A percentile compares a stretch with the other conserved stretches of the same genome.
Evolutionary conservation across 2,797 vertebrate species (phyloP).

Genomic region (Acanthurus tractus): DNA sequence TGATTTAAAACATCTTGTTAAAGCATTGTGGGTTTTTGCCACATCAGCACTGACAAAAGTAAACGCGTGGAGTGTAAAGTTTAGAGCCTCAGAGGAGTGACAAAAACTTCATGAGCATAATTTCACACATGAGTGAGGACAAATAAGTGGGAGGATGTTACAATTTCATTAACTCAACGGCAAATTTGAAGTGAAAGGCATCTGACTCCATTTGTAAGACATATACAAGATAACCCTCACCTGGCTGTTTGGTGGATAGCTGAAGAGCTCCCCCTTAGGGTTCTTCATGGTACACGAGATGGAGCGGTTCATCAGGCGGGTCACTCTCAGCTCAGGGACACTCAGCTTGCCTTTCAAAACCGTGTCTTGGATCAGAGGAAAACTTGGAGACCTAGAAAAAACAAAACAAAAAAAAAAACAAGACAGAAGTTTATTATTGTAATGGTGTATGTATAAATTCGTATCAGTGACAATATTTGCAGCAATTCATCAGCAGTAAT

Average conservation of each 20-base stretch:
- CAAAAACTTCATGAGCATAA: slow-evolving; percentile 10
- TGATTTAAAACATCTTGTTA: not conserved
- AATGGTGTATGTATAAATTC: not conserved
- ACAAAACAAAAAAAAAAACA: slow-evolving; percentile 37
- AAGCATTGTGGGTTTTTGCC: not conserved
- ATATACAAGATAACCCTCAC: slow-evolving; percentile 72
- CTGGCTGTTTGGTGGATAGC: slow-evolving; percentile 95
- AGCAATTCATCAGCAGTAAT: not conserved
- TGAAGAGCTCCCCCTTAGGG: slow-evolving; percentile 95
- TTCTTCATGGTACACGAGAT: slow-evolving; percentile 98
- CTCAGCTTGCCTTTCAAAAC: slow-evolving; percentile 95
- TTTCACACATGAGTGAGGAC: not conserved
- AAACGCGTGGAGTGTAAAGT: slow-evolving; percentile 3
- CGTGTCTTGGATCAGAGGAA: slow-evolving; percentile 96
- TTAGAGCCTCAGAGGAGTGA: slow-evolving; percentile 4
- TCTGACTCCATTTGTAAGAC: not conserved
- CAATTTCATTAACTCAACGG: not conserved
- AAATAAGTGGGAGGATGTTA: not conserved
- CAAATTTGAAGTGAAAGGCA: slow-evolving; percentile 4
- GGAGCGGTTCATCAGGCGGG: slow-evolving; percentile 96
- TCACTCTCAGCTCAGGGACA: slow-evolving; percentile 93
- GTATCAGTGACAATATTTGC: not conserved
- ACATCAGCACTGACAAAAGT: not conserved
- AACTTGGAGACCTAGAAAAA: slow-evolving; percentile 93
- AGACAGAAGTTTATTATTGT: slow-evolving; percentile 2